phyloP scores from a whole-genome alignment of 2,797 vertebrate genomes.

The Fistularia tabacaria region DNA sequence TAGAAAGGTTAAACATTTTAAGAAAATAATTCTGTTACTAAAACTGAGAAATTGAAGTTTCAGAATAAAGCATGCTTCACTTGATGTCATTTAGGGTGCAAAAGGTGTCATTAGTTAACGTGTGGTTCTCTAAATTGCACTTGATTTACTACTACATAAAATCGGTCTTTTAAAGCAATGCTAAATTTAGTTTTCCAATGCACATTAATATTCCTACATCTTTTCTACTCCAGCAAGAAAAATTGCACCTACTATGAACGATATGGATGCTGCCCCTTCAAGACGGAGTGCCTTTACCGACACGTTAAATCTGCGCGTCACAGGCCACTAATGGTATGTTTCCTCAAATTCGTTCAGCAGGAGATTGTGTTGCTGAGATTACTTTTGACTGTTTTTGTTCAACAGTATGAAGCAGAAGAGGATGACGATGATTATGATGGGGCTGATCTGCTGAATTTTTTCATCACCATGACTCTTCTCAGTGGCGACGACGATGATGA shows the following conservation, averaged over 20 bases:
- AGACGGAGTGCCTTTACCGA: constrained; percentile 83
- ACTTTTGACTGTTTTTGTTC: background rate
- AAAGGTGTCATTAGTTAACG: too few relatives aligned
- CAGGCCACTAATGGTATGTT: constrained; percentile 38
- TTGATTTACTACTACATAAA: too few relatives aligned
- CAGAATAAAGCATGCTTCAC: too few relatives aligned
- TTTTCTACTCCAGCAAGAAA: constrained; percentile 74
- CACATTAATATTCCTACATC: background rate
- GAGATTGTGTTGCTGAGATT: background rate
- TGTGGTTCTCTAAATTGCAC: too few relatives aligned
- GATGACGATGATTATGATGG: constrained; percentile 56
- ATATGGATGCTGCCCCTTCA: constrained; percentile 82
- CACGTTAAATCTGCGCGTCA: constrained; percentile 67
- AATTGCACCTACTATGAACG: constrained; percentile 78
- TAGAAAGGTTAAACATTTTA: too few relatives aligned
- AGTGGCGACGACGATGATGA: constrained; percentile 29
- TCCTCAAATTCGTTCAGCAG: background rate
- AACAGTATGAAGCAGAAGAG: constrained; percentile 51
- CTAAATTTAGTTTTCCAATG: background rate
- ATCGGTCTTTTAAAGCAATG: background rate
- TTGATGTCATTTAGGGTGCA: too few relatives aligned
- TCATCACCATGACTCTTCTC: constrained; percentile 67
- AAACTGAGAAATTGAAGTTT: too few relatives aligned
- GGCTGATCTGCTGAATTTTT: constrained; percentile 65
- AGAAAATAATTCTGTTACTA: too few relatives aligned